Evolutionary conservation across 2,113 vertebrate species (phyloP), one percentile per base, ranked within the genome.

Genomic region (Patagioenas fasciata): DNA sequence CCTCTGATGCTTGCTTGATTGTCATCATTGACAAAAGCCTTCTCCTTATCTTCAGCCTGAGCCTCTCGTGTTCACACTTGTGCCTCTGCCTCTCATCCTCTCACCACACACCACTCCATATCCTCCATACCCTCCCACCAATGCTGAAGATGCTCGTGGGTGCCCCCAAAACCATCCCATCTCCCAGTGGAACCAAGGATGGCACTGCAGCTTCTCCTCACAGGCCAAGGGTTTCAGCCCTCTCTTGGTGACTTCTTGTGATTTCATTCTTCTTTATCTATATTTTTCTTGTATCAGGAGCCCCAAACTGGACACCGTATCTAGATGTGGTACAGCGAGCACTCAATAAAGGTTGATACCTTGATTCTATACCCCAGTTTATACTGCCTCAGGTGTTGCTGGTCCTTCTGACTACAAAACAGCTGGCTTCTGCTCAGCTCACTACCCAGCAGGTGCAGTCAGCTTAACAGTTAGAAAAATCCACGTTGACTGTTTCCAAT

Each of bases 91-190:
- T 73, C 21, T 50, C 29, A 44, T 0, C 2, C 4, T 62, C 19
- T 11, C 17, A 4, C 2, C 6, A 24, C 1, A 2, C 0, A 2
- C 3, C 2, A 2, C 5, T 40, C 9, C 8, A 19, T 10, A 26
- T 57, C 26, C 6, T 81, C 18, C 13, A 34, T 11, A 1, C 6
- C 3, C 9, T 74, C 11, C 2, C 0, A 0, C 4, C 6, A 3
- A 9, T 54, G 25, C 4, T 47, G 3, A 0, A 2, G 12, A 28
- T 44, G 24, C 6, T 36, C 4, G 21, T 14, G 17, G 4, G 4
- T 24, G 5, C 0, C 9, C 9, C 2, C 6, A 47, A 38, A 78
- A 19, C 11, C 5, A 12, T 8, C 7, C 4, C 3, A 74, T 78
- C 60, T 65, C 25, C 19, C 3, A 6, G 6, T 0, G 11, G 20